These are phyloP conservation scores for Orbicella faveolata DNA, from an alignment of 64 coral and sea anemone species.

Conservation along the genomic window DNA sequence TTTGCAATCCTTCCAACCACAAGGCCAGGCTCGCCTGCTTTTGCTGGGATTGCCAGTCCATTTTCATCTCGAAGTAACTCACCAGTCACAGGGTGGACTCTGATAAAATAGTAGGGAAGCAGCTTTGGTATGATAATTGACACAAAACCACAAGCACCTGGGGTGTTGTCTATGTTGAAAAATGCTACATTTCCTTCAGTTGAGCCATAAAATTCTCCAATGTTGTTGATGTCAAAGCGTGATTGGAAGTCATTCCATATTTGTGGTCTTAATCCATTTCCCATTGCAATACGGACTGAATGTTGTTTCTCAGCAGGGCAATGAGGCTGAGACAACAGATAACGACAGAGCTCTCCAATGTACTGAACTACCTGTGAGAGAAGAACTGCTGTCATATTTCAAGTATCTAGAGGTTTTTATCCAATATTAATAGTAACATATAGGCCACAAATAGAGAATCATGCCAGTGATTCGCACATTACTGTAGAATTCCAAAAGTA, in stretches of 20 bases:
- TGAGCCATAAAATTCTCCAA: constrained; percentile 86
- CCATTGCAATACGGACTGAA: constrained; percentile 57
- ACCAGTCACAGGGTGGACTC: constrained; percentile 63
- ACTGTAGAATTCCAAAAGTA: too few relatives aligned
- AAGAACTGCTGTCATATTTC: background rate
- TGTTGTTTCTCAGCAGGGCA: constrained; percentile 67
- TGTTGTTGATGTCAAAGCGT: constrained; percentile 73
- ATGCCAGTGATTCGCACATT: too few relatives aligned
- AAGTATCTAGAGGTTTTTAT: too few relatives aligned
- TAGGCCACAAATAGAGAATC: too few relatives aligned
- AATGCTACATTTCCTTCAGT: constrained; percentile 84
- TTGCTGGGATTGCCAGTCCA: constrained; percentile 63
- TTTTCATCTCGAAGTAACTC: constrained; percentile 69
- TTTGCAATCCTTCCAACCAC: constrained; percentile 65
- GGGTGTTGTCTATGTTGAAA: constrained; percentile 68
- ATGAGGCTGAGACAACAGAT: constrained; percentile 79
- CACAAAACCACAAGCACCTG: constrained; percentile 73
- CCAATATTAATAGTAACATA: too few relatives aligned
- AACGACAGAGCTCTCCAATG: constrained; percentile 93
- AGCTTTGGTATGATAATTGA: constrained; percentile 40
- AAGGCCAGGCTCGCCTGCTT: constrained; percentile 74
- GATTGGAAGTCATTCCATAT: constrained; percentile 92
- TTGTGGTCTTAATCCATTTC: constrained; percentile 87
- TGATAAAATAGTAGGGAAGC: constrained; percentile 44
- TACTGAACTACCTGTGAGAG: constrained; percentile 63